Conservation (phyloP, 2,113 vertebrate species). For the Patagioenas fasciata region DNA sequence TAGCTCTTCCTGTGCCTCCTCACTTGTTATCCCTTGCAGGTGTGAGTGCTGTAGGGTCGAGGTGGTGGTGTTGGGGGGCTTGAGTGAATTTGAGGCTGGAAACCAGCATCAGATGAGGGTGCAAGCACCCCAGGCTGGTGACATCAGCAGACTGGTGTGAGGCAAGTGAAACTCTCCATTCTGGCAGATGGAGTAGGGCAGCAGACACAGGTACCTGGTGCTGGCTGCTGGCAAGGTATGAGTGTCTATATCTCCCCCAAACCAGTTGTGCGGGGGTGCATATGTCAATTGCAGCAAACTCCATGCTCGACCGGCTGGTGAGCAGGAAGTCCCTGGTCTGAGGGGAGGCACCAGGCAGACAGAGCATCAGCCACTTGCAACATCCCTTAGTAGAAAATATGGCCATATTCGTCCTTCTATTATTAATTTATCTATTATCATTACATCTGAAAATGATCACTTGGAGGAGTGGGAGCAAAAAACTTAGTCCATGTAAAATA, state of each 20-base stretch:
- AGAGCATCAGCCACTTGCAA: not conserved
- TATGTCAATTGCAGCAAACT: not conserved
- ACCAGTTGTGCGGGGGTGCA: fast-evolving
- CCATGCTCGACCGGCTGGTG: fast-evolving
- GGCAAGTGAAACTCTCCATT: fast-evolving
- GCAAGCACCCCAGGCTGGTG: fast-evolving
- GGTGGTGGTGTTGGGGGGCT: not conserved
- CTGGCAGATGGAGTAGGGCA: not conserved
- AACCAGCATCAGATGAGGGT: not conserved
- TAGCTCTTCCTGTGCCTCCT: not conserved
- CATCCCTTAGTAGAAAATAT: not conserved
- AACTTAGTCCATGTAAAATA: not conserved
- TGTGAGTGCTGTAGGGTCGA: not conserved
- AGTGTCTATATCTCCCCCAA: not conserved
- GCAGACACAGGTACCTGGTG: not conserved
- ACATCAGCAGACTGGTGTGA: not conserved
- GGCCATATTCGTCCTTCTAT: not conserved
- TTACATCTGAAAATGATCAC: not conserved
- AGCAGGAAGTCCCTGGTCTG: too few relatives aligned
- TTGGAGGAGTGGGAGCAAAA: not conserved
- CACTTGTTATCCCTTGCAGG: not conserved
- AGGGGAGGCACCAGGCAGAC: not conserved
- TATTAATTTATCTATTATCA: not conserved
- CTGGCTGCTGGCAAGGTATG: not conserved
- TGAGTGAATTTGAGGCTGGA: not conserved